Conservation (phyloP, 1,140 invertebrate genomes). For the Orius insidiosus region DNA sequence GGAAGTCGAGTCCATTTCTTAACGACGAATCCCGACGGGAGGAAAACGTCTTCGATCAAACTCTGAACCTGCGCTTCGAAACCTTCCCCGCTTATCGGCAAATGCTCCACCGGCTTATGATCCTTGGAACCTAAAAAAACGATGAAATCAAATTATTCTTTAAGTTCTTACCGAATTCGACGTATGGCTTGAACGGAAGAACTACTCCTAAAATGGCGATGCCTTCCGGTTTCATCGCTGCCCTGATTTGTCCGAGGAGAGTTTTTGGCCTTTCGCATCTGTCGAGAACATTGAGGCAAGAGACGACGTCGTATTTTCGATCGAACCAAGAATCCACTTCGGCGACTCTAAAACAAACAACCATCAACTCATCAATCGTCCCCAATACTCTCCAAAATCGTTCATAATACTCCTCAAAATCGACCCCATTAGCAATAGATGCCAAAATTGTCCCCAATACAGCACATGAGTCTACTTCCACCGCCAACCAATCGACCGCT, state of each 20-base stretch:
- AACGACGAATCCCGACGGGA: slow-evolving; percentile 26
- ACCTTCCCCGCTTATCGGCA: slow-evolving; percentile 45
- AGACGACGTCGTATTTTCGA: slow-evolving; percentile 54
- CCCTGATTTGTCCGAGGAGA: slow-evolving; percentile 48
- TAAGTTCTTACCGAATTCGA: slow-evolving; percentile 48
- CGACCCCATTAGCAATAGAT: too few species aligned
- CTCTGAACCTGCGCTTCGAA: slow-evolving; percentile 66
- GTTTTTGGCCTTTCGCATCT: slow-evolving; percentile 63
- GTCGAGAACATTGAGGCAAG: slow-evolving; percentile 79
- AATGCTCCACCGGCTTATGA: slow-evolving; percentile 51
- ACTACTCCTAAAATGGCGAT: slow-evolving; percentile 65
- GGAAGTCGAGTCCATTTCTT: slow-evolving; percentile 64
- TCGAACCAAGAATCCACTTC: slow-evolving; percentile 56
- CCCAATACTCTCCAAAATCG: too few species aligned
- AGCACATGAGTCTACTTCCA: too few species aligned
- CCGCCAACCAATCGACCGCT: too few species aligned
- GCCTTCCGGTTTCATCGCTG: slow-evolving; percentile 46
- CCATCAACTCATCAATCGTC: too few species aligned
- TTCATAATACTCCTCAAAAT: too few species aligned
- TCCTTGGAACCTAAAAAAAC: slow-evolving; percentile 34
- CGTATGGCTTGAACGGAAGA: slow-evolving; percentile 75
- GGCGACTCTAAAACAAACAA: slow-evolving; percentile 55
- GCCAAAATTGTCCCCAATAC: too few species aligned
- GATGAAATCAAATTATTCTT: neutral
- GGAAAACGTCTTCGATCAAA: slow-evolving; percentile 49